A percentile compares a stretch with the other conserved stretches of the same genome.
phyloP scores from a whole-genome alignment of 2,797 vertebrate genomes.

The Cetoscarus ocellatus region DNA sequence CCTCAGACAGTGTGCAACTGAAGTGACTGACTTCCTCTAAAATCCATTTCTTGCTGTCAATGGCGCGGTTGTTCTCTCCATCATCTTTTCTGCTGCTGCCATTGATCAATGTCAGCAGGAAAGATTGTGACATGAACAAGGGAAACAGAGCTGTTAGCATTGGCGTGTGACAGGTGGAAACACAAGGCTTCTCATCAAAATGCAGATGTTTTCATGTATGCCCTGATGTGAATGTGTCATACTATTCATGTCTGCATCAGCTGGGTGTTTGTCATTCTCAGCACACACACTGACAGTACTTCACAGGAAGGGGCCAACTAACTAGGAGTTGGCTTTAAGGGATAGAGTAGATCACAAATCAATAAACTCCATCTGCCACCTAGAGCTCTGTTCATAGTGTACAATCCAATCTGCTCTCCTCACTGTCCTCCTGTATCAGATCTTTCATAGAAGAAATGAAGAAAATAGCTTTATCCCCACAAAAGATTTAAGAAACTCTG shows the following conservation, averaged over 20 bases:
- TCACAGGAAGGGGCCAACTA: conserved; percentile 20
- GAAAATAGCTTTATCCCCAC: background rate
- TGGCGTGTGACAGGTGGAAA: conserved; percentile 4
- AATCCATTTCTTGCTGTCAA: conserved; percentile 62
- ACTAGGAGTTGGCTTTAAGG: conserved; percentile 51
- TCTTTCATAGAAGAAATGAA: conserved; percentile 21
- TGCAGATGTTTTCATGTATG: background rate
- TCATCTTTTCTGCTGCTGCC: conserved; percentile 33
- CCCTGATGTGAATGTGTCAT: conserved; percentile 12
- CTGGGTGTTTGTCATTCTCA: conserved; percentile 14
- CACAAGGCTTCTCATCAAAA: background rate
- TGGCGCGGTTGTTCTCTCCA: conserved; percentile 58
- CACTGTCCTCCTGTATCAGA: conserved; percentile 6
- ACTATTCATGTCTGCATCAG: conserved; percentile 1
- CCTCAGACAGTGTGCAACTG: conserved; percentile 17
- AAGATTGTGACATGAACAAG: conserved; percentile 39
- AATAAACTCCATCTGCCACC: conserved; percentile 57
- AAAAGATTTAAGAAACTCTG: background rate
- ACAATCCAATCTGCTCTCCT: conserved; percentile 11
- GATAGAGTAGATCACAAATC: conserved; percentile 44
- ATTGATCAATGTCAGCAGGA: conserved; percentile 65
- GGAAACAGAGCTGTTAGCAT: conserved; percentile 16
- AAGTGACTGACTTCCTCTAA: conserved; percentile 45
- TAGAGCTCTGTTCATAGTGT: conserved; percentile 24
- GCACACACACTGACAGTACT: conserved; percentile 31